Conservation (phyloP, 2,797 vertebrate species). For the Cyprinella venusta region DNA sequence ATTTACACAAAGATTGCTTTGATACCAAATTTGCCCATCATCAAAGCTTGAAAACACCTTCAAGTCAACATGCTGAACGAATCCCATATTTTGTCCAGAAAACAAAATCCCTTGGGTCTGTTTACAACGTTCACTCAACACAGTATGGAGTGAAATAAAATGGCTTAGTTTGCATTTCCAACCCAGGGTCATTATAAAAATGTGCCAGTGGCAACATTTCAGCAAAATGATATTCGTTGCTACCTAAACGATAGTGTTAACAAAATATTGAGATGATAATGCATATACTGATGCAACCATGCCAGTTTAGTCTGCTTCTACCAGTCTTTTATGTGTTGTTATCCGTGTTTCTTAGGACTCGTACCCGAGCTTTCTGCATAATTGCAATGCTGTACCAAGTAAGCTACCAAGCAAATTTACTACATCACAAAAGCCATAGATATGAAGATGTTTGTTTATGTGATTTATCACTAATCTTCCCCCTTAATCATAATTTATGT, state of each 20-base stretch:
- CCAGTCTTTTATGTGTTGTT: background rate
- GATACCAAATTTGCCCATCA: conserved; percentile 14
- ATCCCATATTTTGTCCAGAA: background rate
- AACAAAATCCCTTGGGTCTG: background rate
- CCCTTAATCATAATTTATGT: too few species aligned
- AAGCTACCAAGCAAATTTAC: background rate
- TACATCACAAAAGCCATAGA: background rate
- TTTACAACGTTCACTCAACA: background rate
- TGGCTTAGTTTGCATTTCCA: background rate
- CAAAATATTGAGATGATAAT: background rate
- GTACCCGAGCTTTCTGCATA: background rate
- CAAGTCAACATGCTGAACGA: background rate
- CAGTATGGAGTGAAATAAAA: conserved; percentile 10
- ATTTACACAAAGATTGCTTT: conserved; percentile 9
- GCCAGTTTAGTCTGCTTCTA: background rate
- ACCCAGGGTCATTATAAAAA: background rate
- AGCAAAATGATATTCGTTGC: background rate
- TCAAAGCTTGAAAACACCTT: conserved; percentile 19
- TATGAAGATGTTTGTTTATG: too few species aligned
- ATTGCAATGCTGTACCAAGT: background rate
- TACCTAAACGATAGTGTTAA: background rate
- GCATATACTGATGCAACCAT: background rate
- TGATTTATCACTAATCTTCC: too few species aligned
- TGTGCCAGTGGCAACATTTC: background rate
- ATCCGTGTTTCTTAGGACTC: background rate